These are phyloP conservation scores for Cheirogaleus medius DNA, from an alignment of 2,113 vertebrate genomes.

Conservation along the genomic window DNA sequence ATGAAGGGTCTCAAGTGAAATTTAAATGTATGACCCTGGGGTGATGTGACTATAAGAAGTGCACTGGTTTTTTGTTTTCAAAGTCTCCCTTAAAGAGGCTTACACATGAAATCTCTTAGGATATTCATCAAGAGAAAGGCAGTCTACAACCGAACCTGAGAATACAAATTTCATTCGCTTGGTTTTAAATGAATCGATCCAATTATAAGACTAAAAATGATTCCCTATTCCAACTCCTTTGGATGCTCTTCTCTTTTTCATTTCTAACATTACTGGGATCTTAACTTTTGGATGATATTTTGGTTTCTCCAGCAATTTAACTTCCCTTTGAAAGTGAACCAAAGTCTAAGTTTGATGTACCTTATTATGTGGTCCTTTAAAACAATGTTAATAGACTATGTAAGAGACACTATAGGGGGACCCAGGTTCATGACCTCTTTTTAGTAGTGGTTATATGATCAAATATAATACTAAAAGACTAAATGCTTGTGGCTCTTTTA, in stretches of 20 bases:
- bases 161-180: neutral
- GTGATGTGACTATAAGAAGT: neutral
- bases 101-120: neutral
- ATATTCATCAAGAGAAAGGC: neutral
- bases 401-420: neutral
- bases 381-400: neutral
- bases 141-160: neutral
- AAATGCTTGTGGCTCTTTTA: constrained; percentile 67
- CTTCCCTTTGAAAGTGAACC: constrained; percentile 10
- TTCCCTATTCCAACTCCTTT: neutral
- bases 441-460: neutral
- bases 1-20: no score
- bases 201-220: neutral
- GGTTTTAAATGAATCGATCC: neutral
- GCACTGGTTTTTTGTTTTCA: rapidly evolving
- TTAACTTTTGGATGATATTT: neutral
- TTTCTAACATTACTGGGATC: neutral
- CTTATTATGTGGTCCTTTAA: neutral
- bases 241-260: neutral
- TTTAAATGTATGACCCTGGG: neutral
- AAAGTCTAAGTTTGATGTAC: neutral
- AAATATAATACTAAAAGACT: constrained; percentile 78
- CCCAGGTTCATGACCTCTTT: neutral
- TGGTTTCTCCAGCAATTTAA: neutral
- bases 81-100: neutral